Evolutionary conservation across 2,113 vertebrate species (phyloP), one percentile per base, ranked within the genome.

Genomic region (Varanus komodoensis): DNA sequence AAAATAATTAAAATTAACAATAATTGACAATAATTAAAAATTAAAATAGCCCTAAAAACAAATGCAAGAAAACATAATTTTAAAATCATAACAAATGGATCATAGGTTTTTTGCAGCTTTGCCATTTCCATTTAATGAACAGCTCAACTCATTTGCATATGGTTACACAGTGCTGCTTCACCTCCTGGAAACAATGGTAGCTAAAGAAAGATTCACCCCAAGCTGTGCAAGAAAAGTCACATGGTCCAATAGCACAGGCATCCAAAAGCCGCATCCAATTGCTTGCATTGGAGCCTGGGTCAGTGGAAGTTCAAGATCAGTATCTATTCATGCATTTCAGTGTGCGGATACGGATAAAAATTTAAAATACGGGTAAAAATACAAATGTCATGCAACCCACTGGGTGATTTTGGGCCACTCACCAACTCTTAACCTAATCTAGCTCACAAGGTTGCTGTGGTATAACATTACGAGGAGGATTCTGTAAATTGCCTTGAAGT

Each of bases 71-170:
- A 61, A 61, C 14, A 61, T 11, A 61, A 61, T 15, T 61, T 15
- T 15, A 61, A 61, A n/a, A 89, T 89, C 75, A 83, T 84, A 84
- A 19, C 15, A 85, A 78, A 52, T 69, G 69, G 64, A 29, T 44
- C 64, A 69, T 69, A 52, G 85, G 21, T 50, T 52, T 61, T 77
- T 84, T 52, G 52, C 74, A 78, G 34, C 19, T 64, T 57, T 48
- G 29, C 11, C 71, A 38, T 8, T 14, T 32, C 73, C 61, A 57
- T 38, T 44, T 67, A 54, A 83, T 77, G 57, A 78, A 44, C 64
- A 69, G 25, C 15, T 69, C 6, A 44, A 38, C 23, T 61, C 1
- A 44, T 38, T 67, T 64, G 83, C 69, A 12, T 6, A 73, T 9
- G 64, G 34, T 34, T 29, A 74, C 78, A 74, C 61, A 32, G 1